phyloP scores from a whole-genome alignment of 2,888 invertebrate species.

The Noctua janthe region DNA sequence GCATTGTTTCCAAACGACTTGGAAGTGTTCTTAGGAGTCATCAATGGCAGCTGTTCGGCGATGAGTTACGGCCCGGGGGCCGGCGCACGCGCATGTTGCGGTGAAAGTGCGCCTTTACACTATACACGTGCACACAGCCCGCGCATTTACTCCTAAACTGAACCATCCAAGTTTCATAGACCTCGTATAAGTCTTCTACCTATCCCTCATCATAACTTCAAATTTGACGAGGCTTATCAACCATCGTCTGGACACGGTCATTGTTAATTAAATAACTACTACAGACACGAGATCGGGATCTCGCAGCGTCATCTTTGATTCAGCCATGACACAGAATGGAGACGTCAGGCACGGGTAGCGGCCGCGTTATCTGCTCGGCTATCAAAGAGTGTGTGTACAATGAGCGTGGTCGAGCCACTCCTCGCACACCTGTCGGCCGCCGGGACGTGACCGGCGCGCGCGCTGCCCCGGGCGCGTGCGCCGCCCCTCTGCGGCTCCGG shows the following conservation, averaged over 20 bases:
- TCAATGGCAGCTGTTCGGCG: slow-evolving; percentile 71
- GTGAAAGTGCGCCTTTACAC: slow-evolving; percentile 75
- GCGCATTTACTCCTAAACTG: slow-evolving; percentile 29
- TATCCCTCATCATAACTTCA: slow-evolving; percentile 37
- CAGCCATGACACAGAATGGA: slow-evolving; percentile 77
- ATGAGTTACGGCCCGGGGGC: slow-evolving; percentile 71
- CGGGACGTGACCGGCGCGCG: slow-evolving; percentile 75
- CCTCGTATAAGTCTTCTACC: slow-evolving; percentile 7
- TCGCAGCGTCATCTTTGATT: slow-evolving; percentile 75
- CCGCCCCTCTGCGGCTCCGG: slow-evolving; percentile 72
- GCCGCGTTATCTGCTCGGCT: slow-evolving; percentile 72
- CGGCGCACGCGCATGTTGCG: slow-evolving; percentile 69
- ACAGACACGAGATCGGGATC: slow-evolving; percentile 69
- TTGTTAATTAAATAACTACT: slow-evolving; percentile 82
- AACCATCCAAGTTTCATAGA: slow-evolving; percentile 8
- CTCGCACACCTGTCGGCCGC: slow-evolving; percentile 73
- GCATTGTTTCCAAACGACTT: slow-evolving; percentile 65
- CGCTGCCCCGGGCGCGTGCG: slow-evolving; percentile 77
- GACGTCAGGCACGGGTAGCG: slow-evolving; percentile 78
- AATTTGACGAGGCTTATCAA: slow-evolving; percentile 58
- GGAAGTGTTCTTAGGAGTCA: slow-evolving; percentile 65
- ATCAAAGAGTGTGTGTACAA: slow-evolving; percentile 73
- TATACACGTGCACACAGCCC: slow-evolving; percentile 40
- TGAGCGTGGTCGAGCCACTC: slow-evolving; percentile 68
- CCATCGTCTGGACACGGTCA: slow-evolving; percentile 63